phyloP scores from a whole-genome alignment of 2,113 vertebrate species.

The Coregonus clupeaformis region DNA sequence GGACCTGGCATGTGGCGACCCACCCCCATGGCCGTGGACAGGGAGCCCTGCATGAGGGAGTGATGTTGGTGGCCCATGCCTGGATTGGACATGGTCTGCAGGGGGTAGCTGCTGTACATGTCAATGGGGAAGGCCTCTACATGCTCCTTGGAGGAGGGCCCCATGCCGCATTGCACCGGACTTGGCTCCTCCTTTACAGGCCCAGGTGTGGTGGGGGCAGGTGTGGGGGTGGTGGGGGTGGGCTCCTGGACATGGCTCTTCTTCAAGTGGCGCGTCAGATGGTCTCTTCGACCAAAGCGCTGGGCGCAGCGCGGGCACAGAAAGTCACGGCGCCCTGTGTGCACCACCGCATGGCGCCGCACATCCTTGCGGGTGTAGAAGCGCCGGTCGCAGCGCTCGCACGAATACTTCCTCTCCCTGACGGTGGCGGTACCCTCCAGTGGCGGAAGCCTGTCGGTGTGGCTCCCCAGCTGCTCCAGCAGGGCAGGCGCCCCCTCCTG shows the following conservation, averaged over 20 bases:
- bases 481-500: constrained; percentile 85
- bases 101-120: constrained; percentile 84
- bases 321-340: constrained; percentile 95
- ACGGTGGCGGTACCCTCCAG: constrained; percentile 63
- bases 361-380: constrained; percentile 97
- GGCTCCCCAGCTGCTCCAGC: constrained; percentile 89
- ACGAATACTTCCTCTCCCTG: constrained; percentile 92
- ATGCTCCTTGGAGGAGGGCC: constrained; percentile 75
- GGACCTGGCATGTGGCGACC: constrained; percentile 68
- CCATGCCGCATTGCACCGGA: constrained; percentile 77
- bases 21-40: constrained; percentile 70
- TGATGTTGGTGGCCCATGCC: constrained; percentile 78
- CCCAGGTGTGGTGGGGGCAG: constrained; percentile 74
- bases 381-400: constrained; percentile 90
- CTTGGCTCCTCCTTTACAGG: constrained; percentile 86
- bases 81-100: constrained; percentile 80
- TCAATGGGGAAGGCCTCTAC: constrained; percentile 74
- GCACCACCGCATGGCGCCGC: constrained; percentile 91
- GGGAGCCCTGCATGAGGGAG: constrained; percentile 83
- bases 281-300: constrained; percentile 92
- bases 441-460: constrained; percentile 80
- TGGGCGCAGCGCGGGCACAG: constrained; percentile 93
- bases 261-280: constrained; percentile 94
- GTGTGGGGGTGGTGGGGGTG: constrained; percentile 69
- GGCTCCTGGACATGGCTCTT: constrained; percentile 95